Percentiles rank a stretch among this genome's conserved stretches.
Conservation (phyloP, 2,888 invertebrate genomes). For the Phengaris alcon region DNA sequence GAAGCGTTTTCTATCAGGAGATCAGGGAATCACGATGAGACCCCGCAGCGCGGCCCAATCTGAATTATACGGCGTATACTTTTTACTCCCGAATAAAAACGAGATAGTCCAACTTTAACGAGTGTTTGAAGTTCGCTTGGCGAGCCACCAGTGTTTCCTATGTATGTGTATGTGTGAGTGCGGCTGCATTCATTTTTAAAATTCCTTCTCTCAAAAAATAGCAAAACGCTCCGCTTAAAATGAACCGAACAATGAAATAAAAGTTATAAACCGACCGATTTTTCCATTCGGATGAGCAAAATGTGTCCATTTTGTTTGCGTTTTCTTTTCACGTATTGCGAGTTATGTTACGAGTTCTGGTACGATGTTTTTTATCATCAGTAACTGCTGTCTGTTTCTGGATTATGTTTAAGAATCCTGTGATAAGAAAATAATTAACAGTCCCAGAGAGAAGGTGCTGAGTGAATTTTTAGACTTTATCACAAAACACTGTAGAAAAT, state of each 20-base stretch:
- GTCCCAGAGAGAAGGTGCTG: too few relatives aligned
- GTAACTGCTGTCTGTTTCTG: too few relatives aligned
- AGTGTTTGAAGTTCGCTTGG: constrained; percentile 41
- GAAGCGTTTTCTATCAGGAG: too few relatives aligned
- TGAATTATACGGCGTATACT: constrained; percentile 40
- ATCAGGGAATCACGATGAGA: neutral
- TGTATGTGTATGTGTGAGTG: neutral
- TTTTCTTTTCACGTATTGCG: neutral
- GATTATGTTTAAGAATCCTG: too few relatives aligned
- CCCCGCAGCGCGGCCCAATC: constrained; percentile 23
- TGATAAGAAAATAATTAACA: too few relatives aligned
- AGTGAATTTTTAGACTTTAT: too few relatives aligned
- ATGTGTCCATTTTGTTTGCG: constrained; percentile 18
- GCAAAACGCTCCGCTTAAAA: constrained; percentile 14
- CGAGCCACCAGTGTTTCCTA: constrained; percentile 37
- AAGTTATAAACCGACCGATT: constrained; percentile 13
- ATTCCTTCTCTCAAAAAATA: constrained; percentile 4
- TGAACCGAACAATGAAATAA: constrained; percentile 22
- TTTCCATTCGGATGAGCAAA: constrained; percentile 22
- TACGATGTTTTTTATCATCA: constrained; percentile 28
- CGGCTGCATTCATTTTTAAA: neutral
- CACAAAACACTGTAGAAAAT: too few relatives aligned
- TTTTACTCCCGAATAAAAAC: constrained; percentile 41
- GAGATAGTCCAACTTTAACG: constrained; percentile 43
- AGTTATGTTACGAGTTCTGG: constrained; percentile 24